Percentiles rank a stretch among this genome's conserved stretches.
phyloP scores from a whole-genome alignment of 1,140 invertebrate genomes.

The Agraylea sexmaculata region DNA sequence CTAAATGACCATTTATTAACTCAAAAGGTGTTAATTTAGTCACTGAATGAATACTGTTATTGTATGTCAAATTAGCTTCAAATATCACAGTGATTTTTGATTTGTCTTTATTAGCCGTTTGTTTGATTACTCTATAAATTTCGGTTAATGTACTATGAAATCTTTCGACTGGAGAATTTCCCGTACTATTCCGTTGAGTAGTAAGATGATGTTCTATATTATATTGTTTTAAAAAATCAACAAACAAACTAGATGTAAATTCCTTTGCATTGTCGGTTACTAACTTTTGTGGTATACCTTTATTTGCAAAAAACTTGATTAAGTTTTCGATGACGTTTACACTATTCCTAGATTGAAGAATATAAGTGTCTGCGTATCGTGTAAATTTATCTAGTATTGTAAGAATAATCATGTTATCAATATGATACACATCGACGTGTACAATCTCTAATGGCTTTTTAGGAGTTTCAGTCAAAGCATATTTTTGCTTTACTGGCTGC shows the following conservation, averaged over 20 bases:
- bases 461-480: not conserved
- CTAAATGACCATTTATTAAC: slow-evolving; percentile 2
- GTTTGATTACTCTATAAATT: too few species aligned
- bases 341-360: not conserved
- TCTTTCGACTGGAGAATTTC: slow-evolving; percentile 4
- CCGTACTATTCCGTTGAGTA: not conserved
- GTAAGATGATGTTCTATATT: slow-evolving; percentile 1
- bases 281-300: not conserved
- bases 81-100: not conserved
- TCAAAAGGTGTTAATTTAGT: slow-evolving; percentile 1
- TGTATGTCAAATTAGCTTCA: not conserved
- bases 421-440: not conserved
- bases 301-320: not conserved
- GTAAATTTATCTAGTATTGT: slow-evolving; percentile 3
- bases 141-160: too few species aligned
- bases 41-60: slow-evolving; percentile 1
- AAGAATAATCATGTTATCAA: not conserved
- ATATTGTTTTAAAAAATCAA: not conserved
- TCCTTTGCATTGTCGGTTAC: not conserved
- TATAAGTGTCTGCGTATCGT: not conserved
- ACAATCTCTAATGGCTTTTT: slow-evolving; percentile 1
- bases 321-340: not conserved
- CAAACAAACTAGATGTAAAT: slow-evolving; percentile 1
- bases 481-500: not conserved
- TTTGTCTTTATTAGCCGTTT: not conserved